Evolutionary conservation across 2,113 vertebrate genomes (phyloP).

Genomic region (Chiloscyllium plagiosum): DNA sequence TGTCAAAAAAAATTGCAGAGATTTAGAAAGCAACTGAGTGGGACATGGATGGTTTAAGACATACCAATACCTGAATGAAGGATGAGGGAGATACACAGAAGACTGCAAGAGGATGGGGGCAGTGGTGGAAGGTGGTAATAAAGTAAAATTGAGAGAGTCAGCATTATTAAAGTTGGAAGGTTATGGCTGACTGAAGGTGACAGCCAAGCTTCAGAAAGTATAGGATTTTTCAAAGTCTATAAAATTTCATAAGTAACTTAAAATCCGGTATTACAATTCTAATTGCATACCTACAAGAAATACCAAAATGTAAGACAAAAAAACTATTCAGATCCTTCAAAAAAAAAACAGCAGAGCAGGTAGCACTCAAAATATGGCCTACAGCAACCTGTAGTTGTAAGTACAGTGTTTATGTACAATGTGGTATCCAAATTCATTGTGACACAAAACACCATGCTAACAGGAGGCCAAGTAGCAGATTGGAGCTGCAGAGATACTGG

Average conservation of each 20-base stretch:
- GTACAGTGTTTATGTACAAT: not conserved
- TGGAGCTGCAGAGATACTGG: not conserved
- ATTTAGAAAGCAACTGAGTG: not conserved
- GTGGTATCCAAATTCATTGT: not conserved
- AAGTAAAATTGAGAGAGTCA: not conserved
- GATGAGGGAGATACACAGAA: not conserved
- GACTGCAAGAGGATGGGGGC: not conserved
- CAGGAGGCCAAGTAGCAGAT: not conserved
- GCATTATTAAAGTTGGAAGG: not conserved
- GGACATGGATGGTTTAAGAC: not conserved
- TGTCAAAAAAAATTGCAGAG: not conserved
- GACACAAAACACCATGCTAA: not conserved
- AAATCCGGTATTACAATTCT: not conserved
- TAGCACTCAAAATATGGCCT: not conserved
- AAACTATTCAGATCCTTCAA: not conserved
- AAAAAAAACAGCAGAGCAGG: not conserved
- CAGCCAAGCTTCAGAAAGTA: not conserved
- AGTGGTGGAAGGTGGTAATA: not conserved
- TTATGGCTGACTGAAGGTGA: not conserved
- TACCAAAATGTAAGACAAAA: not conserved
- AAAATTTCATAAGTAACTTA: not conserved
- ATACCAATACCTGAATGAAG: not conserved
- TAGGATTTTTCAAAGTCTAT: not conserved
- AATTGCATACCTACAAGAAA: not conserved
- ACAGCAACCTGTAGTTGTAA: not conserved